Percentiles rank a stretch among this genome's conserved stretches.
Evolutionary conservation across 37 sponge, comb jelly and placozoan genomes (phyloP).

Genomic region (Cliona cf. orientalis): DNA sequence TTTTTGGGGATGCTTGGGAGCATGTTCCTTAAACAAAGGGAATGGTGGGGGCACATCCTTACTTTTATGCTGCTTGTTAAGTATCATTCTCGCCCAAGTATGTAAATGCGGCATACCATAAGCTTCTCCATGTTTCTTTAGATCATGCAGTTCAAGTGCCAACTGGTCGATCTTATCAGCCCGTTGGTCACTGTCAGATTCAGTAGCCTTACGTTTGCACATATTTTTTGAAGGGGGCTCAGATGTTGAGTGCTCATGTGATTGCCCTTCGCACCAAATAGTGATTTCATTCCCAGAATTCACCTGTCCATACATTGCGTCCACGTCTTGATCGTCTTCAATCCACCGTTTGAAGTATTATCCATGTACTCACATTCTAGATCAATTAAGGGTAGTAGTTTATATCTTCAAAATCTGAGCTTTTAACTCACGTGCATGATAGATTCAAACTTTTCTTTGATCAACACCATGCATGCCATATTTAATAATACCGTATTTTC

Average conservation of each 20-base stretch:
- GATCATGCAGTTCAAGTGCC: background rate
- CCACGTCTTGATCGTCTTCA: conserved; percentile 2
- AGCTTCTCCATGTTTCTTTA: conserved; percentile 31
- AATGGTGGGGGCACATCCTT: conserved; percentile 1
- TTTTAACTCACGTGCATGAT: background rate
- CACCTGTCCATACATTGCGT: conserved; percentile 10
- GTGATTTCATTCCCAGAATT: background rate
- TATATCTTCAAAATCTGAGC: conserved; percentile 8
- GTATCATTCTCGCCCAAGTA: conserved; percentile 17
- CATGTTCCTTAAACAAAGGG: conserved; percentile 3
- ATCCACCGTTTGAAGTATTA: background rate
- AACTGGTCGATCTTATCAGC: conserved; percentile 3
- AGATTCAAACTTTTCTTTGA: conserved; percentile 5
- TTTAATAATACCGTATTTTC: background rate
- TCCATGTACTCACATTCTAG: conserved; percentile 6
- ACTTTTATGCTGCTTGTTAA: background rate
- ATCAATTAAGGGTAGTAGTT: background rate
- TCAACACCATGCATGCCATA: background rate
- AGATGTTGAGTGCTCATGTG: background rate
- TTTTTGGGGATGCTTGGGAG: background rate
- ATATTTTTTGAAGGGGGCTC: background rate
- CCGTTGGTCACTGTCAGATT: background rate
- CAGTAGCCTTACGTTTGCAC: conserved; percentile 8
- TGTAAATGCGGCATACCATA: conserved; percentile 22
- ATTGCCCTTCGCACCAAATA: conserved; percentile 18